Evolutionary conservation across 1,140 invertebrate genomes (phyloP).

Genomic region (Alviniconcha marisindica): DNA sequence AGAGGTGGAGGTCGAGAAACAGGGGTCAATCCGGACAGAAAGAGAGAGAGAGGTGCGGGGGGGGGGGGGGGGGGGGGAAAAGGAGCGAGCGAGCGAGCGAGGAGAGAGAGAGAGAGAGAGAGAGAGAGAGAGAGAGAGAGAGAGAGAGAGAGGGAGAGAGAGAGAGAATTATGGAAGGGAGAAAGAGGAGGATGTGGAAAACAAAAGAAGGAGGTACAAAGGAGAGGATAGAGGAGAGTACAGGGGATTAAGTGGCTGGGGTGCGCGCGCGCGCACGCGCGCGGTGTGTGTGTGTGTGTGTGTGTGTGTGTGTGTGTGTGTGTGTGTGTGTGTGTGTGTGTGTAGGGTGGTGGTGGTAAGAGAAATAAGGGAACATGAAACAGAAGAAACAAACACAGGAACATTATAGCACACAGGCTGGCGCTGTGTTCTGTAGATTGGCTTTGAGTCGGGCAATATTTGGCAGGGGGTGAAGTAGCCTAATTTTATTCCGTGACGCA

Average conservation of each 20-base stretch:
- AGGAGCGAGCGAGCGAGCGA: too few relatives aligned
- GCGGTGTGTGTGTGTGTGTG: not conserved
- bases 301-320: conserved; percentile 5
- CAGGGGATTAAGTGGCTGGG: not conserved
- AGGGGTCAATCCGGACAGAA: too few relatives aligned
- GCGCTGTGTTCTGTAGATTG: not conserved
- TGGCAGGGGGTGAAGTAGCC: too few relatives aligned
- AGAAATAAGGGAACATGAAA: not conserved
- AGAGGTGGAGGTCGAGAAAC: too few relatives aligned
- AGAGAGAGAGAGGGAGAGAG: conserved; percentile 11
- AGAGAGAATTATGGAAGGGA: not conserved
- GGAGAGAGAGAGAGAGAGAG: not conserved
- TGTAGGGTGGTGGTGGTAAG: not conserved
- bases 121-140: not conserved
- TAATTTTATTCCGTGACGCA: not conserved
- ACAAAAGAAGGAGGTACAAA: not conserved
- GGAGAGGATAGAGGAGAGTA: not conserved
- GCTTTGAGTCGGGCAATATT: not conserved
- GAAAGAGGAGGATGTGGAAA: not conserved
- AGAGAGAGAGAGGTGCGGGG: not conserved
- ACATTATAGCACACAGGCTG: not conserved
- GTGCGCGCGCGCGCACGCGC: not conserved
- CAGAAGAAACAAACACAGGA: not conserved
- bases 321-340: not conserved
- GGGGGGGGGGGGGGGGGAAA: not conserved